These are phyloP conservation scores for Athrips mouffetella DNA, from an alignment of 2,888 invertebrate genomes.

Conservation along the genomic window DNA sequence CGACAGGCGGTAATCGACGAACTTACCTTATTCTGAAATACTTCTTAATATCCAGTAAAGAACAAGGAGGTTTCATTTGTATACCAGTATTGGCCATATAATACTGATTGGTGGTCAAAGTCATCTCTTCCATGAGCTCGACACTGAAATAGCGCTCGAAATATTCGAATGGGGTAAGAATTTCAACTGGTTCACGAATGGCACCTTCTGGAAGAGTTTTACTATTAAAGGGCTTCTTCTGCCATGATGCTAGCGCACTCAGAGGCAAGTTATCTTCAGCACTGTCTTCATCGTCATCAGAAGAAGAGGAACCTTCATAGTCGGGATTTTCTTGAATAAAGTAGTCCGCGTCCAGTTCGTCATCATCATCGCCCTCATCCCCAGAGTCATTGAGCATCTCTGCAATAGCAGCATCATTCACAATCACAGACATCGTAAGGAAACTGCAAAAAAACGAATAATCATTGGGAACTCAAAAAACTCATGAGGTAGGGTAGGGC, in stretches of 20 bases:
- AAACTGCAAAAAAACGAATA: slow-evolving; percentile 4
- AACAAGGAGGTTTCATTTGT: too few relatives aligned
- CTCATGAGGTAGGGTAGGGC: background rate
- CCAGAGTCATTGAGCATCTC: slow-evolving; percentile 15
- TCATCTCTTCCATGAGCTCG: too few relatives aligned
- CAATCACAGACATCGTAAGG: background rate
- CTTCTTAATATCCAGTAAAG: too few relatives aligned
- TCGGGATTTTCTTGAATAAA: background rate
- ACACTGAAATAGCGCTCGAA: too few relatives aligned
- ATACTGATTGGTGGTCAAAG: too few relatives aligned
- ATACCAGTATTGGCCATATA: too few relatives aligned
- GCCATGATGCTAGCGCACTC: slow-evolving; percentile 12
- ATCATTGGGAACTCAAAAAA: background rate
- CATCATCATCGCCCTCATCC: slow-evolving; percentile 12
- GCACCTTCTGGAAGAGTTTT: slow-evolving; percentile 12
- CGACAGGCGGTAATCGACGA: too few relatives aligned
- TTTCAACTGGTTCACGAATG: slow-evolving; percentile 10
- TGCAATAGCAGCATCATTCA: slow-evolving; percentile 15
- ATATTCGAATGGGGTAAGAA: slow-evolving; percentile 6
- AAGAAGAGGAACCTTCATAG: background rate
- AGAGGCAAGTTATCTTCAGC: slow-evolving; percentile 16
- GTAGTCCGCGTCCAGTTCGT: background rate
- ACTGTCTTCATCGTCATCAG: slow-evolving; percentile 3
- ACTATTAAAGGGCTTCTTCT: slow-evolving; percentile 11
- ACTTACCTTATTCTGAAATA: too few relatives aligned